A percentile compares a stretch with the other conserved stretches of the same genome.
Evolutionary conservation across 2,888 invertebrate genomes (phyloP).

Genomic region (Hydropsyche betteni): DNA sequence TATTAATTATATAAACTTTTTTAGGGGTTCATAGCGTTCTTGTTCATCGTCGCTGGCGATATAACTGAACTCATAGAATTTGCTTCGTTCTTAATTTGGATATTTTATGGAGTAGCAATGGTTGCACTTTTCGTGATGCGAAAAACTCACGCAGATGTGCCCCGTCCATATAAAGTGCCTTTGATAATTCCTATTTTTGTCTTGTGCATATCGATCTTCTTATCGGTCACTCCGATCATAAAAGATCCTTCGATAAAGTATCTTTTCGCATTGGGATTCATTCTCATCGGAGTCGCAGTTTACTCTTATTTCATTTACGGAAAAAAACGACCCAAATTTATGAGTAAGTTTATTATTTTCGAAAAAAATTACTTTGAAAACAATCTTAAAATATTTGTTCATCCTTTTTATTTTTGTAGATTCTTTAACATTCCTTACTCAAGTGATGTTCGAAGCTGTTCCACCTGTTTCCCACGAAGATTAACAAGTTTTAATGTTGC

Average conservation of each 20-base stretch:
- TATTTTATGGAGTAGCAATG: constrained; percentile 87
- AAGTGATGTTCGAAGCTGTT: constrained; percentile 74
- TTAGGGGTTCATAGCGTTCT: constrained; percentile 73
- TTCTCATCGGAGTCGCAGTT: constrained; percentile 73
- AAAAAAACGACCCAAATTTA: constrained; percentile 69
- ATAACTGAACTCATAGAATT: constrained; percentile 83
- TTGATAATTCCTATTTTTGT: constrained; percentile 78
- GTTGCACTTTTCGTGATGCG: constrained; percentile 78
- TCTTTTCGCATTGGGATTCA: constrained; percentile 77
- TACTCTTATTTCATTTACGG: constrained; percentile 81
- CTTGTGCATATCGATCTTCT: constrained; percentile 73
- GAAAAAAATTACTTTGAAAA: too few relatives aligned
- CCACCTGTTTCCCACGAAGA: constrained; percentile 61
- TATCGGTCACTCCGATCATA: constrained; percentile 78
- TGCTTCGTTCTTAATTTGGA: constrained; percentile 88
- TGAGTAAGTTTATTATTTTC: constrained; percentile 66
- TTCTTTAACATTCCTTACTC: constrained; percentile 71
- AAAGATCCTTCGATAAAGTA: constrained; percentile 81
- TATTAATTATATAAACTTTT: constrained; percentile 53
- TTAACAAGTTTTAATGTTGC: background rate
- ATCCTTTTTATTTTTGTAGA: constrained; percentile 63
- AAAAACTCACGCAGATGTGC: constrained; percentile 72
- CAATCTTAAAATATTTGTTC: background rate
- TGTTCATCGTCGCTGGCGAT: constrained; percentile 78
- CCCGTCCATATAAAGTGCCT: constrained; percentile 79